Conservation (phyloP, 2,113 vertebrate species). For the Mormyrus iriodes region DNA sequence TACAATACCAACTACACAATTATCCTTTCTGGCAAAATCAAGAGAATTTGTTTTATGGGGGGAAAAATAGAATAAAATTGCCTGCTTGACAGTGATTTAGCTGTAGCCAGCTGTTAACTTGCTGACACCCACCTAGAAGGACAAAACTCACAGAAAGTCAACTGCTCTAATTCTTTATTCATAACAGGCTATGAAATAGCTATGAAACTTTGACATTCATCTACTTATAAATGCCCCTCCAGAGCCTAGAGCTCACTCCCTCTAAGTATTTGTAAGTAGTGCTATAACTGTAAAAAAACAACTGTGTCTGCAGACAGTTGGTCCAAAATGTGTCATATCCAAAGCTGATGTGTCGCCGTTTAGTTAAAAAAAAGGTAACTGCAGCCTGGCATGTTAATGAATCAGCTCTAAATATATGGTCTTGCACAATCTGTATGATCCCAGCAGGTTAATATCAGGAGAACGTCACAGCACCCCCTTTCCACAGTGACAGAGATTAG, state of each 20-base stretch:
- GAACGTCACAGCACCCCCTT: background rate
- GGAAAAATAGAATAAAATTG: background rate
- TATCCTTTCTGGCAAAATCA: background rate
- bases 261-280: background rate
- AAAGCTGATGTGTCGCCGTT: no score
- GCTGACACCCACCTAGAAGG: background rate
- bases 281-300: background rate
- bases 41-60: background rate
- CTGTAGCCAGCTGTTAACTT: background rate
- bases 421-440: background rate
- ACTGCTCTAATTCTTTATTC: background rate
- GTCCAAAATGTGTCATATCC: no score
- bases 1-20: background rate
- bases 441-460: background rate
- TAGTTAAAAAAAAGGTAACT: no score
- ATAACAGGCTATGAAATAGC: background rate
- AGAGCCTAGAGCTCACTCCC: background rate
- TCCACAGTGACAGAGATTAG: background rate
- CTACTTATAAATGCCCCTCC: background rate
- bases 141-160: background rate
- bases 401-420: background rate
- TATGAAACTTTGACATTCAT: background rate
- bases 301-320: no score
- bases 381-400: background rate
- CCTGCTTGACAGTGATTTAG: background rate